These are phyloP conservation scores for Catharus bicknelli DNA, from an alignment of 2,113 vertebrate genomes.

Conservation along the genomic window DNA sequence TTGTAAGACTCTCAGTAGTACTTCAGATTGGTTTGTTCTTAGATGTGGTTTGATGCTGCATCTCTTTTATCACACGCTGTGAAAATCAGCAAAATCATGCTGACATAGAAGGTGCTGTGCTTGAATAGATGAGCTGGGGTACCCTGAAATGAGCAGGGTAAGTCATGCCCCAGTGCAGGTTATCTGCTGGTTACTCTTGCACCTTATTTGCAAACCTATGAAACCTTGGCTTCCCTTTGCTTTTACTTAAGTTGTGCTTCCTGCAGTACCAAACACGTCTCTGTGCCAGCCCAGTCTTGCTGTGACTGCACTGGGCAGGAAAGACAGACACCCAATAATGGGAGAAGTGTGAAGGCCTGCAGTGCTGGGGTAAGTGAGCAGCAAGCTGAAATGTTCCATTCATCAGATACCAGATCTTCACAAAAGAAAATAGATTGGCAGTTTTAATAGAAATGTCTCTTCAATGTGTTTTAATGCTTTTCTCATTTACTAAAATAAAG, in stretches of 20 bases:
- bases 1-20: neutral
- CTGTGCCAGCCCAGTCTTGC: neutral
- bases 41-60: neutral
- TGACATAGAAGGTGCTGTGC: neutral
- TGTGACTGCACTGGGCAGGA: neutral
- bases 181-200: neutral
- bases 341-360: neutral
- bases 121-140: neutral
- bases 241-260: neutral
- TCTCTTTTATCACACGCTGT: neutral
- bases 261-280: neutral
- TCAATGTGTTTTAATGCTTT: neutral
- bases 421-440: neutral
- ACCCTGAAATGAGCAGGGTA: fast-evolving
- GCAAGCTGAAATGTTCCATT: neutral
- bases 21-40: neutral
- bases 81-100: neutral
- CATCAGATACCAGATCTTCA: neutral
- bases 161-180: neutral
- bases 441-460: neutral
- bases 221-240: neutral
- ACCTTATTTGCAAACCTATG: neutral
- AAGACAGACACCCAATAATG: fast-evolving
- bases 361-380: neutral
- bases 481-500: neutral